A percentile compares a stretch with the other conserved stretches of the same genome.
Conservation (phyloP, 2,888 invertebrate species). For the Eilema sororculum region DNA sequence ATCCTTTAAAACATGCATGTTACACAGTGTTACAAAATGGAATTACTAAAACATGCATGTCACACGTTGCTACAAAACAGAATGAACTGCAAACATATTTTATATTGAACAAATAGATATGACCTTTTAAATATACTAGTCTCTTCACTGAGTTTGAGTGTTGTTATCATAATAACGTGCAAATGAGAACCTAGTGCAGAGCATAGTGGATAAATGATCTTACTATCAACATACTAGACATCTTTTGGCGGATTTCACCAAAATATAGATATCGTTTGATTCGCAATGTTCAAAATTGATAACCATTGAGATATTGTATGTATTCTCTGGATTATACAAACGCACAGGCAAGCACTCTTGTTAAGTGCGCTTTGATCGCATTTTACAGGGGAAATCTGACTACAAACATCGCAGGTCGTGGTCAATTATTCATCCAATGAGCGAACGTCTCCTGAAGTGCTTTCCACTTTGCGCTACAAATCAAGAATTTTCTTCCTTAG, state of each 20-base stretch:
- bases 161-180: not conserved
- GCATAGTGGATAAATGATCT: not conserved
- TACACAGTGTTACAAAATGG: conserved; percentile 21
- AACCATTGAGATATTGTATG: too few relatives aligned
- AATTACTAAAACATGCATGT: conserved; percentile 11
- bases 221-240: too few relatives aligned
- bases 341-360: too few relatives aligned
- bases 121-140: not conserved
- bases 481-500: not conserved
- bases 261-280: too few relatives aligned
- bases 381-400: too few relatives aligned
- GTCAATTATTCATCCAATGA: not conserved
- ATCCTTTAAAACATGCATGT: conserved; percentile 31
- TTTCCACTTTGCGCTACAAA: not conserved
- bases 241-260: too few relatives aligned
- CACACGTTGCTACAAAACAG: conserved; percentile 20
- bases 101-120: conserved; percentile 12
- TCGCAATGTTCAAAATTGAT: too few relatives aligned
- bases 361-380: not conserved
- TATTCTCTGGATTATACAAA: too few relatives aligned
- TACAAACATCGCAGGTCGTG: not conserved
- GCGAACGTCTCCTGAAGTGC: not conserved
- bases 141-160: not conserved
- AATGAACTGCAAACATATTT: conserved; percentile 18
- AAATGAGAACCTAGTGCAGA: not conserved